These are phyloP conservation scores for Pseudotriccus pelzelni DNA, from an alignment of 2,797 vertebrate genomes.

Conservation along the genomic window DNA sequence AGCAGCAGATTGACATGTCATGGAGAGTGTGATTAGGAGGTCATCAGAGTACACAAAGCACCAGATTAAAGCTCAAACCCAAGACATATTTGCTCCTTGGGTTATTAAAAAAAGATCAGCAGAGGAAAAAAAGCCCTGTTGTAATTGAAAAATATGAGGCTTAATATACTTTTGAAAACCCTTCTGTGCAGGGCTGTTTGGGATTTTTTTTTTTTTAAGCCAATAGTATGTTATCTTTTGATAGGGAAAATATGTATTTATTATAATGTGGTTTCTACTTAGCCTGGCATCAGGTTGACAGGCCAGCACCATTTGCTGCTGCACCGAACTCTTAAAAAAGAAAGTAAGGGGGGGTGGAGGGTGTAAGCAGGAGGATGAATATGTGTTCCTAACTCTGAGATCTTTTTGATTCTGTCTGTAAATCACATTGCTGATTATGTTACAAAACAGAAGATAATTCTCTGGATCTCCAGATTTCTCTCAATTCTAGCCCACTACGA, in stretches of 20 bases:
- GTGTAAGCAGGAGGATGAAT: background rate
- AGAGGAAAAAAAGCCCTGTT: background rate
- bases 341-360: background rate
- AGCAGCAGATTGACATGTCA: constrained; percentile 40
- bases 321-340: background rate
- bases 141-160: constrained; percentile 47
- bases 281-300: background rate
- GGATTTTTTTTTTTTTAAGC: background rate
- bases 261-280: background rate
- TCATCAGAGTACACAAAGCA: constrained; percentile 26
- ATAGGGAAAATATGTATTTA: constrained; percentile 11
- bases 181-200: background rate
- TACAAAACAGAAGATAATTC: constrained; percentile 31
- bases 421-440: background rate
- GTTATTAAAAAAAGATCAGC: constrained; percentile 34
- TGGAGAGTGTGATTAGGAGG: constrained; percentile 23
- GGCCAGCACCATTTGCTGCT: constrained; percentile 1
- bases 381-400: background rate
- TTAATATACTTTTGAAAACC: constrained; percentile 38
- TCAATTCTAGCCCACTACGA: background rate
- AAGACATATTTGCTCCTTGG: constrained; percentile 35
- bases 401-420: constrained; percentile 4
- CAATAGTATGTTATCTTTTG: background rate
- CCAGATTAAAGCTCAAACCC: constrained; percentile 49
- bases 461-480: background rate